phyloP scores from a whole-genome alignment of 2,888 invertebrate species.

The Hydraecia micacea region DNA sequence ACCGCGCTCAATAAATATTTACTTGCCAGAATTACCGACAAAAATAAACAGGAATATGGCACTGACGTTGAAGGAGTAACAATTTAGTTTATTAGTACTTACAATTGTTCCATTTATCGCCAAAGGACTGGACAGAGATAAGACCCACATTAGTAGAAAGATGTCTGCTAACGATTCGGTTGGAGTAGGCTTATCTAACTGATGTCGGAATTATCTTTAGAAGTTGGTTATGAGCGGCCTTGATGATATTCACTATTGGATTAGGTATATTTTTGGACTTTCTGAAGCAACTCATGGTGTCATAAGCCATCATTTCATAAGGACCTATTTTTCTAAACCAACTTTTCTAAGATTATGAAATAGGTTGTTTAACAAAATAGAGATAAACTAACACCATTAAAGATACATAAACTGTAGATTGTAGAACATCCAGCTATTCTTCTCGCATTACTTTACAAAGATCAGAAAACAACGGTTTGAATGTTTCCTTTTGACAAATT shows the following conservation, averaged over 20 bases:
- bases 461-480: slow-evolving; percentile 47
- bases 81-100: slow-evolving; percentile 64
- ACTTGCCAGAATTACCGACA: slow-evolving; percentile 67
- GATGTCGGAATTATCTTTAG: slow-evolving; percentile 12
- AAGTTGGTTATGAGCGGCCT: slow-evolving; percentile 19
- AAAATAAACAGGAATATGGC: slow-evolving; percentile 64
- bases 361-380: neutral
- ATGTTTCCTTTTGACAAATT: slow-evolving; percentile 63
- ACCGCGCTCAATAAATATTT: slow-evolving; percentile 64
- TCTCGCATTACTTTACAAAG: slow-evolving; percentile 26
- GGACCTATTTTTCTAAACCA: neutral
- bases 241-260: neutral
- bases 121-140: slow-evolving; percentile 38
- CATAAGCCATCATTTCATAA: neutral
- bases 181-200: slow-evolving; percentile 23
- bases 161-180: slow-evolving; percentile 42
- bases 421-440: neutral
- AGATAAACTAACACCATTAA: neutral
- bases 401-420: neutral
- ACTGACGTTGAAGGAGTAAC: slow-evolving; percentile 47
- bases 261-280: neutral
- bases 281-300: neutral
- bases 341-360: neutral
- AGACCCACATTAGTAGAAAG: slow-evolving; percentile 50
- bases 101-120: slow-evolving; percentile 54